Base-by-base conservation (phyloP, 2,113 vertebrate species). In the Apteryx mantelli region DNA sequence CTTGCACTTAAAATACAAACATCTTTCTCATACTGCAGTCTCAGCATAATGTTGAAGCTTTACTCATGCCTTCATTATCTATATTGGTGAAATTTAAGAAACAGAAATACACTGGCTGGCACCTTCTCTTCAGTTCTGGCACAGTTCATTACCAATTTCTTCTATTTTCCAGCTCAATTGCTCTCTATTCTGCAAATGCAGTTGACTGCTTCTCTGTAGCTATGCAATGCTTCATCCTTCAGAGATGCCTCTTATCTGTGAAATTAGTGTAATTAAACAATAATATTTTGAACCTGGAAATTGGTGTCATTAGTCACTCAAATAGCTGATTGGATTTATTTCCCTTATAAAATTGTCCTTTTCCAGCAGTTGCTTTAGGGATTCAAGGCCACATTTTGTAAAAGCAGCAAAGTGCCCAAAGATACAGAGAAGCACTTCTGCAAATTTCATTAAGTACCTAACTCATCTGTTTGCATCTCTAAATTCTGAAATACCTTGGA, bases 201-300 rank as follows among this genome's bases (percentile, higher is more conserved):
- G 44, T 66, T 84, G 69, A 12, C 48, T 70, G 5, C 4, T 64
- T 60, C 78, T 52, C 60, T 73, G 48, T 53, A 73, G 63, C n/a
- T 70, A 76, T 92, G 69, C n/a, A 6, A 53, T 50, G 30, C 44
- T 19, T 87, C 63, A 77, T 32, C 46, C 25, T 1, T 66, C 34
- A 79, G 77, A 89, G 53, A 36, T 61, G 4, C 52, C 30, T 65
- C 36, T 93, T 80, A 28, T 80, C 79, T 64, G 14, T 65, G 69
- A 26, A 88, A 38, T 42, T 91, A 83, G 74, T 82, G 24, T 66
- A 80, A 91, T 89, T 92, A 92, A 94, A 84, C 70, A 89, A 44
- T 56, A 95, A 38, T 53, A 52, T 34, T 81, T 78, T 10, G 5
- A 81, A 93, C 55, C 19, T 66, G 24, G 36, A 13, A 52, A 48